A percentile compares a stretch with the other conserved stretches of the same genome.
Conservation (phyloP, 2,113 vertebrate genomes). For the Percopsis transmontana region DNA sequence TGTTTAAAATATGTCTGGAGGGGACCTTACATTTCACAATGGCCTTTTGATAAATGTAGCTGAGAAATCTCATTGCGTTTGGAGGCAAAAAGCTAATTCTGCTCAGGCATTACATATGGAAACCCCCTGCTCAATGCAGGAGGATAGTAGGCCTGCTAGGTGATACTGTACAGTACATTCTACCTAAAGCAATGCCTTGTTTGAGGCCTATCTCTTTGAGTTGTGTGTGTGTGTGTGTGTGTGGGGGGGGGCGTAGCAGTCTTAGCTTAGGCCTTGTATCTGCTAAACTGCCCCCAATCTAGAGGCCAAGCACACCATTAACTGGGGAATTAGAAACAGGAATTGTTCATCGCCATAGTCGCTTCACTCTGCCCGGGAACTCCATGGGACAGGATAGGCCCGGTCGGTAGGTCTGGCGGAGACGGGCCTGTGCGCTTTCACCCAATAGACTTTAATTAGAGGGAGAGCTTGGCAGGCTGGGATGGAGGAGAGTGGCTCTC, state of each 20-base stretch:
- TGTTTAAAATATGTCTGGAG: too few relatives aligned
- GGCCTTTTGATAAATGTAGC: too few relatives aligned
- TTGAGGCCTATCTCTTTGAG: constrained; percentile 34
- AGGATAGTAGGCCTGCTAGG: too few relatives aligned
- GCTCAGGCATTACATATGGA: too few relatives aligned
- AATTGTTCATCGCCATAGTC: constrained; percentile 69
- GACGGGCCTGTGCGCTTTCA: constrained; percentile 67
- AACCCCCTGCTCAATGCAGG: too few relatives aligned
- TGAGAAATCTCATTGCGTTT: too few relatives aligned
- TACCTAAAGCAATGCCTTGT: neutral
- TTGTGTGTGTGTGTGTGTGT: too few relatives aligned
- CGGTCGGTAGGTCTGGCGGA: constrained; percentile 42
- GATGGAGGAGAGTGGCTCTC: constrained; percentile 74
- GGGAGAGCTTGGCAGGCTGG: constrained; percentile 75
- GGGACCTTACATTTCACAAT: too few relatives aligned
- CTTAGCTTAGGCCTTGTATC: constrained; percentile 14
- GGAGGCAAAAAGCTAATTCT: too few relatives aligned
- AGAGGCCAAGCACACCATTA: constrained; percentile 56
- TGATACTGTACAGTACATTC: too few relatives aligned
- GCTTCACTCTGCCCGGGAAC: constrained; percentile 51
- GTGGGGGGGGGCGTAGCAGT: too few relatives aligned
- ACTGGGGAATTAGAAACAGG: constrained; percentile 67
- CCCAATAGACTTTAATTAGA: constrained; percentile 79
- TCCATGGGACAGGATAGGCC: constrained; percentile 58
- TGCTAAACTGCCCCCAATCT: constrained; percentile 41